Evolutionary conservation across 2,888 invertebrate genomes (phyloP).

Genomic region (Ryuthela nishihirai): DNA sequence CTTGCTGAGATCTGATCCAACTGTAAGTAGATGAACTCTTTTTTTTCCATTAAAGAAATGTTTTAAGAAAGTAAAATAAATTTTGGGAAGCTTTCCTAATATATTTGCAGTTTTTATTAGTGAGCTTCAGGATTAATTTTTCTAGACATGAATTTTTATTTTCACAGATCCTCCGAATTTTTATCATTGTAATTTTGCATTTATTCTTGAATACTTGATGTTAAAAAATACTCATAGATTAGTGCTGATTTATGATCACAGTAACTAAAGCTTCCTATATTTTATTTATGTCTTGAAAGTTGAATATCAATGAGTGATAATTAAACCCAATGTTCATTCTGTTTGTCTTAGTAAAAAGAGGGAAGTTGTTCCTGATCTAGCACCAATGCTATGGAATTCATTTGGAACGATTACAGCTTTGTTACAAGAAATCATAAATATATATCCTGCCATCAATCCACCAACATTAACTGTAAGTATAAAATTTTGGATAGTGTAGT

Average conservation of each 20-base stretch:
- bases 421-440: constrained; percentile 91
- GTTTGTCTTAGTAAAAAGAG: constrained; percentile 65
- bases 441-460: constrained; percentile 97
- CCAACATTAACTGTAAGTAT: constrained; percentile 77
- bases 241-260: no score
- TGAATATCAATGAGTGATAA: background rate
- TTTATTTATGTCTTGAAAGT: background rate
- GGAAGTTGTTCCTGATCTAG: constrained; percentile 89
- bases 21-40: no score
- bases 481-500: background rate
- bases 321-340: background rate
- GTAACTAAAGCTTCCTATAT: no score
- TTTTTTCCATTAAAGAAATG: no score
- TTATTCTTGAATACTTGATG: background rate
- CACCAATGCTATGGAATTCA: constrained; percentile 98
- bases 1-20: no score
- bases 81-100: no score
- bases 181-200: background rate
- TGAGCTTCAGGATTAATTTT: no score
- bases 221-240: no score
- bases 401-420: constrained; percentile 96
- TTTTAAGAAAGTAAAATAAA: no score
- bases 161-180: no score
- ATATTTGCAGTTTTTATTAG: no score
- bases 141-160: no score